phyloP scores from a whole-genome alignment of 1,140 invertebrate genomes.

The Papilio polytes region DNA sequence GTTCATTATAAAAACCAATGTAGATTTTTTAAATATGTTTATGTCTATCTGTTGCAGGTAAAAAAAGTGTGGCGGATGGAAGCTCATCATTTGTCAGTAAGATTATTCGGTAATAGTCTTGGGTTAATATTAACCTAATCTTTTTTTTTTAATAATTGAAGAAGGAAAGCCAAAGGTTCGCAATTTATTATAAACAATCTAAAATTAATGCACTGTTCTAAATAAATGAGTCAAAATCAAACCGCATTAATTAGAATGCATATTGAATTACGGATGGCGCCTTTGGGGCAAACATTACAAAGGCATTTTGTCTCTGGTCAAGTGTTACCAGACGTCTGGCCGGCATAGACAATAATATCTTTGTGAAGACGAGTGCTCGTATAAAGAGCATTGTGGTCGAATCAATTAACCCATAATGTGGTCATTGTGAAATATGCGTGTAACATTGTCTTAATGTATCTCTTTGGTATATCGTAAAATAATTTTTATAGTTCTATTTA shows the following conservation, averaged over 20 bases:
- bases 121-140: too few relatives aligned
- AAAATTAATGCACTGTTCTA: conserved; percentile 28
- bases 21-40: neutral
- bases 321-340: conserved; percentile 82
- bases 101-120: neutral
- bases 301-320: conserved; percentile 83
- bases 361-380: conserved; percentile 69
- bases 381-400: conserved; percentile 79
- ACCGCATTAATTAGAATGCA: conserved; percentile 68
- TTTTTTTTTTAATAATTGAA: neutral
- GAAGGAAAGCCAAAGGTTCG: neutral
- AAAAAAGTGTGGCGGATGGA: neutral
- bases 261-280: conserved; percentile 82
- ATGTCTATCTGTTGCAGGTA: conserved; percentile 35
- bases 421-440: conserved; percentile 74
- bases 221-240: conserved; percentile 59
- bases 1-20: neutral
- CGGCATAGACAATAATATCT: conserved; percentile 78
- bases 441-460: conserved; percentile 82
- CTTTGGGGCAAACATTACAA: conserved; percentile 75
- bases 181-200: conserved; percentile 31
- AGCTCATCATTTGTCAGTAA: neutral
- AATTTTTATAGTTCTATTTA: conserved; percentile 83
- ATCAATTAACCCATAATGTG: conserved; percentile 82
- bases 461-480: conserved; percentile 78